A percentile compares a stretch with the other conserved stretches of the same genome.
phyloP scores from a whole-genome alignment of 2,113 vertebrate genomes.

The Phainopepla nitens region DNA sequence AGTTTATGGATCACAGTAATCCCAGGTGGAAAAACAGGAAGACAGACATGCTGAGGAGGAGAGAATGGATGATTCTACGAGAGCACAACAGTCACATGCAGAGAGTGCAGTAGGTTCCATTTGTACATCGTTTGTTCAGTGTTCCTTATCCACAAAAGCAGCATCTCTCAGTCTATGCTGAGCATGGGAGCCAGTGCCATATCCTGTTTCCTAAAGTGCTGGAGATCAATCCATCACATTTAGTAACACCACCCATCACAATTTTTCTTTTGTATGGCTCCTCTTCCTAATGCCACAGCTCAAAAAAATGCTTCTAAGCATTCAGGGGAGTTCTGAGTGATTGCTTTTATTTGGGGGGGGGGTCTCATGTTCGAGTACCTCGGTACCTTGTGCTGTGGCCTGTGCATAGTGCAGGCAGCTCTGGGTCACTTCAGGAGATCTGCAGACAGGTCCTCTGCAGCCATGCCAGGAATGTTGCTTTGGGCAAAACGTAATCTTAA shows the following conservation, averaged over 20 bases:
- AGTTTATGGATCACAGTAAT: neutral
- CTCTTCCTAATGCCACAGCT: neutral
- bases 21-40: neutral
- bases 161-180: neutral
- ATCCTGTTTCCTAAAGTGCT: neutral
- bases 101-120: neutral
- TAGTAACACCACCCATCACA: neutral
- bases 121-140: neutral
- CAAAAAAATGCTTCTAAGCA: neutral
- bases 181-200: neutral
- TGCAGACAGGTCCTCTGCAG: neutral
- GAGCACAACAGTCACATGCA: fast-evolving
- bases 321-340: neutral
- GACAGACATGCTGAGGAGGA: neutral
- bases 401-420: neutral
- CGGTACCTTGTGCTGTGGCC: neutral
- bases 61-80: neutral
- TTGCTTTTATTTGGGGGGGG: neutral
- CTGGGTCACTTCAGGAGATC: neutral
- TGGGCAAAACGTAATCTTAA: neutral
- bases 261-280: neutral
- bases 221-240: fast-evolving
- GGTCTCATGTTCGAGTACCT: fast-evolving
- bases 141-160: neutral
- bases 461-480: constrained; percentile 44